Evolutionary conservation across 2,888 invertebrate species (phyloP), one percentile per base, ranked within the genome.

Genomic region (Ophioninae sp.): DNA sequence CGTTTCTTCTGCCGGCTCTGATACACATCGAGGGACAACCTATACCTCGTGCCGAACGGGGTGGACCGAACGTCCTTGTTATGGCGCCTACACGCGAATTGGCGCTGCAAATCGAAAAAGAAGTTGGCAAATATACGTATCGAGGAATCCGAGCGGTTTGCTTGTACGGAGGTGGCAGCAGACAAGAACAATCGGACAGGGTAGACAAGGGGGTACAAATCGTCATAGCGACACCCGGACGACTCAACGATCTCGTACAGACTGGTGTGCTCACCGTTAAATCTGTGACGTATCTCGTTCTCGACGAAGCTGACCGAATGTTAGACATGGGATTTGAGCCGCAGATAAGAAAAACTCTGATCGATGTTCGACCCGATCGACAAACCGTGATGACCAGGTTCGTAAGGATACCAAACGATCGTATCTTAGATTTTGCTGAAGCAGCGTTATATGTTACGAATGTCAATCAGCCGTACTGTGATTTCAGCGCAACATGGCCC

Each of bases 331-430:
- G 97, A 22, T 97, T 97, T 90, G 97, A 97, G 89, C 97, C 97
- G 3, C 97, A 96, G 94, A 99, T 99, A 86, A 95, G 97, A 59
- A 97, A 96, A 91, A 95, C 96, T 17, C 93, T 98, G 86, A 94
- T 97, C 81, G 96, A 96, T 90, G 95, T 98, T 30, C 95, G 98
- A 76, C 97, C 98, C 8, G 98, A 98, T 90, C 93, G 98, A 76
- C 98, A 99, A 92, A 98, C 98, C n/a, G 95, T 99, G 0, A 98
- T 99, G 98, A 99, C 99, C 0, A 97, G 97, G 95, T 95, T 89
- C 76, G 78, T 71, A 58, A 51, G 64, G 67, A 22, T 76, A 30
- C 30, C 3, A 30, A 30, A 30, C 30, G 30, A 30, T 30, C 2
- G 30, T 30, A 3, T 30, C 30, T 30, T 30, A 30, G 1, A 30